phyloP scores from a whole-genome alignment of 2,888 invertebrate genomes.

The Meiosimyza platycephala region DNA sequence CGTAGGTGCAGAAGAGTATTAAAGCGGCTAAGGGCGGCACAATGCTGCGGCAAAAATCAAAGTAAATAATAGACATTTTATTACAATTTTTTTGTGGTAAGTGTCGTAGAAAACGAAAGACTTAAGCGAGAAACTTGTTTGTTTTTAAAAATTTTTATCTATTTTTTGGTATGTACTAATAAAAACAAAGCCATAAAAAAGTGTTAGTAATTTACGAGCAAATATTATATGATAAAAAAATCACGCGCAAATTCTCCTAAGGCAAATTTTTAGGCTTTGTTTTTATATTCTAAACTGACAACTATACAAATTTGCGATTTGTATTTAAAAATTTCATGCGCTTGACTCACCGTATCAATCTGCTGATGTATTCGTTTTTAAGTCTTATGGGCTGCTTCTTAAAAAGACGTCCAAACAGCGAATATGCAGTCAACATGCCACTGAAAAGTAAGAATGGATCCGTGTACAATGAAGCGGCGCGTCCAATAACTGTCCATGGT shows the following conservation, averaged over 20 bases:
- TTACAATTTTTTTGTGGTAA: too few relatives aligned
- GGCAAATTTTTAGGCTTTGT: not conserved
- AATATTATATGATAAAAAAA: too few relatives aligned
- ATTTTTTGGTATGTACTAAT: too few relatives aligned
- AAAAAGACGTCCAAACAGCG: conserved; percentile 72
- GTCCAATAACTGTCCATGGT: conserved; percentile 76
- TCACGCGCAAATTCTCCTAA: too few relatives aligned
- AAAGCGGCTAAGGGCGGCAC: conserved; percentile 75
- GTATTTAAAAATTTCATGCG: not conserved
- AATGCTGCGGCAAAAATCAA: conserved; percentile 65
- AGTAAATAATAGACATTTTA: not conserved
- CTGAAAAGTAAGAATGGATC: conserved; percentile 80
- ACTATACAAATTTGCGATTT: not conserved
- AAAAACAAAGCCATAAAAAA: too few relatives aligned
- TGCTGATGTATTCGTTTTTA: conserved; percentile 72
- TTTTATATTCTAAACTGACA: conserved; percentile 3
- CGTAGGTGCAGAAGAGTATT: conserved; percentile 76
- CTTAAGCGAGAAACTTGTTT: not conserved
- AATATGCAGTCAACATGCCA: conserved; percentile 75
- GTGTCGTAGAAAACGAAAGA: not conserved
- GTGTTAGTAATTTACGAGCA: too few relatives aligned
- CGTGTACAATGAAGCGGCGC: conserved; percentile 78
- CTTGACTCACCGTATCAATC: conserved; percentile 69
- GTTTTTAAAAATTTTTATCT: not conserved
- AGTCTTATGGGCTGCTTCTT: conserved; percentile 70